Percentiles rank a stretch among this genome's conserved stretches.
Conservation (phyloP, 2,113 vertebrate species). For the Malurus melanocephalus region DNA sequence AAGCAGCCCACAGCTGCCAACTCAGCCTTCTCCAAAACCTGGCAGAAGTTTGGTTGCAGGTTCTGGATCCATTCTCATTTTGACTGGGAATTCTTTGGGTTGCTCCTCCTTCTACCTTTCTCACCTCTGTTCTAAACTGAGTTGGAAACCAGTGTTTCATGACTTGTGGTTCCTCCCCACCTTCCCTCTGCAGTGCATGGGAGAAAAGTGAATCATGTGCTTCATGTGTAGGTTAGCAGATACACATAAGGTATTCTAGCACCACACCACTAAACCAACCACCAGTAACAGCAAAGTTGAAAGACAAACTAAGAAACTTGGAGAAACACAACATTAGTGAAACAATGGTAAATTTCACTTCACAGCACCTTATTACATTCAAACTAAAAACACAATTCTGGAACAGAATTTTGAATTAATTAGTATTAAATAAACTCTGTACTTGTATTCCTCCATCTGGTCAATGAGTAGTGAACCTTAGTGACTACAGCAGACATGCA, state of each 20-base stretch:
- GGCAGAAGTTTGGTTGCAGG: not conserved
- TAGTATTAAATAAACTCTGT: not conserved
- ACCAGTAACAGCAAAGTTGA: not conserved
- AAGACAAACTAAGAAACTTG: not conserved
- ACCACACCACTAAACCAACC: not conserved
- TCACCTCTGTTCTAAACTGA: not conserved
- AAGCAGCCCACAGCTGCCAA: not conserved
- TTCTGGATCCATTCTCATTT: not conserved
- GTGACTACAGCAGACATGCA: accelerated
- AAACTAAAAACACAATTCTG: not conserved
- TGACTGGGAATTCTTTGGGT: not conserved
- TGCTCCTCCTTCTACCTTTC: not conserved
- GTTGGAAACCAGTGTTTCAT: not conserved
- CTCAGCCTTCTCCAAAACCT: not conserved
- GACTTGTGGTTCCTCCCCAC: accelerated
- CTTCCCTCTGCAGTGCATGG: not conserved
- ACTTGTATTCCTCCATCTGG: accelerated
- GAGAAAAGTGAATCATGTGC: not conserved
- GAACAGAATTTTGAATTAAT: not conserved
- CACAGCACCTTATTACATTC: not conserved
- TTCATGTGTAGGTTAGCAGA: accelerated
- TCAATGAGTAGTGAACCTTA: not conserved
- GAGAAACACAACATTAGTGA: not conserved
- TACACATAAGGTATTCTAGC: accelerated
- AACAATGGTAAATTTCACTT: not conserved